Evolutionary conservation across 2,888 invertebrate genomes (phyloP).

Genomic region (Slavum lentiscoides): DNA sequence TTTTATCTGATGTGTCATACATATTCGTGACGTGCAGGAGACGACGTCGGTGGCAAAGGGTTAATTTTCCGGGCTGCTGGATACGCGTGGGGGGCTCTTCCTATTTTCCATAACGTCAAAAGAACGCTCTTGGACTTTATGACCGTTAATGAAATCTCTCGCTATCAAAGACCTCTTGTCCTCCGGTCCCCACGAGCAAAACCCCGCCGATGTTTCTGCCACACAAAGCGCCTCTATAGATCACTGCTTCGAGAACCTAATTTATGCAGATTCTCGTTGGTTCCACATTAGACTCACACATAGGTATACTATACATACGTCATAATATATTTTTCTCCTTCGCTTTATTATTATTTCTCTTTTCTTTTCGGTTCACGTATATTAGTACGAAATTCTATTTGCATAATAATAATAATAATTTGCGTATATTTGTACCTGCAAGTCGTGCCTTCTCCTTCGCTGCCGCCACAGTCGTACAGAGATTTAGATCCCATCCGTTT

Average conservation of each 20-base stretch:
- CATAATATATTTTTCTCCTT: constrained; percentile 2
- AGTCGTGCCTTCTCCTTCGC: constrained; percentile 3
- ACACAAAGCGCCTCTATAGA: constrained; percentile 20
- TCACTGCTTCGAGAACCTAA: constrained; percentile 44
- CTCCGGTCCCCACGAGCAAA: constrained; percentile 1
- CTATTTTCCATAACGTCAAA: constrained; percentile 51
- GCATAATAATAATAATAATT: constrained; percentile 18
- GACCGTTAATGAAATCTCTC: constrained; percentile 49
- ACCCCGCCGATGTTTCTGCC: constrained; percentile 41
- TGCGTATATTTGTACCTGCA: constrained; percentile 30
- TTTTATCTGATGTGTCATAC: constrained; percentile 49
- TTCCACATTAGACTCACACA: constrained; percentile 24
- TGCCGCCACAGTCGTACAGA: constrained; percentile 1
- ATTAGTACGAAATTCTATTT: background rate
- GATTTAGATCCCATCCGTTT: constrained; percentile 68
- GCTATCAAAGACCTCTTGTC: constrained; percentile 37
- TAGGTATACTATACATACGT: background rate
- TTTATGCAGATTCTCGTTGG: constrained; percentile 42
- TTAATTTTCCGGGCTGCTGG: constrained; percentile 46
- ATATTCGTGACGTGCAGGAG: constrained; percentile 28
- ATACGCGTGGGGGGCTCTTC: constrained; percentile 33
- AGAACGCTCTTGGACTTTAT: constrained; percentile 49
- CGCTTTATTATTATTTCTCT: constrained; percentile 22
- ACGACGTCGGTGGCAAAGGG: constrained; percentile 47
- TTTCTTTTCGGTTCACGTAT: background rate